Percentiles rank a stretch among this genome's conserved stretches.
Conservation (phyloP, 1,140 invertebrate species). For the Nephotettix cincticeps region DNA sequence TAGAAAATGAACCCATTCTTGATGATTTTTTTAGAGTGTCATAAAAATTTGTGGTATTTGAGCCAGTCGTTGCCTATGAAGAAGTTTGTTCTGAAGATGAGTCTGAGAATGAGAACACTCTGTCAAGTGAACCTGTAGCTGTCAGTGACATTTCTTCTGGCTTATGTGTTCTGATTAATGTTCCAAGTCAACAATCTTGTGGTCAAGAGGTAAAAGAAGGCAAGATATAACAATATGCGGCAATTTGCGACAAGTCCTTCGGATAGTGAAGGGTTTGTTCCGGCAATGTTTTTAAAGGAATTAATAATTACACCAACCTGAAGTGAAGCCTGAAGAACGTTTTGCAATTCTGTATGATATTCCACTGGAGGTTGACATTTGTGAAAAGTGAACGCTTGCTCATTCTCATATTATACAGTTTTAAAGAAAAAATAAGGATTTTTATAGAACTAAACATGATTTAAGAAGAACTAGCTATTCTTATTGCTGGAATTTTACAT, state of each 20-base stretch:
- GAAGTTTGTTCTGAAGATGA: too few species aligned
- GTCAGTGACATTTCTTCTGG: constrained; percentile 1
- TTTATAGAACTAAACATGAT: too few species aligned
- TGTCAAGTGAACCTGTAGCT: background rate
- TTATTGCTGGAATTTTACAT: too few species aligned
- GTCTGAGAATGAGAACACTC: background rate
- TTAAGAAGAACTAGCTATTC: too few species aligned
- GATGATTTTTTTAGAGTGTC: background rate
- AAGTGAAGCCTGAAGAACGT: background rate
- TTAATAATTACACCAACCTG: background rate
- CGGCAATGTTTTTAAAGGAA: background rate
- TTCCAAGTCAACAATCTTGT: background rate
- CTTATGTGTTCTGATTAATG: background rate
- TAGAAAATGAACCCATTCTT: background rate
- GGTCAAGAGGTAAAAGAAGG: constrained; percentile 7
- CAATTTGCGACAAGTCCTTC: background rate
- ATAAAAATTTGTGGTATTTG: too few species aligned
- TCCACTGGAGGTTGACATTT: background rate
- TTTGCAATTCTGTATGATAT: constrained; percentile 1
- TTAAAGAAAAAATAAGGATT: too few species aligned
- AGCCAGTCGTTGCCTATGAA: background rate
- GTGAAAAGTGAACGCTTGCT: constrained; percentile 1
- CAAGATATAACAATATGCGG: background rate
- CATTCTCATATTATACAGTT: too few species aligned
- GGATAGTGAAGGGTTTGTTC: constrained; percentile 1